A percentile compares a stretch with the other conserved stretches of the same genome.
These are phyloP conservation scores for Sebastes wilsoni DNA, from an alignment of 2,797 vertebrate genomes.

Conservation along the genomic window DNA sequence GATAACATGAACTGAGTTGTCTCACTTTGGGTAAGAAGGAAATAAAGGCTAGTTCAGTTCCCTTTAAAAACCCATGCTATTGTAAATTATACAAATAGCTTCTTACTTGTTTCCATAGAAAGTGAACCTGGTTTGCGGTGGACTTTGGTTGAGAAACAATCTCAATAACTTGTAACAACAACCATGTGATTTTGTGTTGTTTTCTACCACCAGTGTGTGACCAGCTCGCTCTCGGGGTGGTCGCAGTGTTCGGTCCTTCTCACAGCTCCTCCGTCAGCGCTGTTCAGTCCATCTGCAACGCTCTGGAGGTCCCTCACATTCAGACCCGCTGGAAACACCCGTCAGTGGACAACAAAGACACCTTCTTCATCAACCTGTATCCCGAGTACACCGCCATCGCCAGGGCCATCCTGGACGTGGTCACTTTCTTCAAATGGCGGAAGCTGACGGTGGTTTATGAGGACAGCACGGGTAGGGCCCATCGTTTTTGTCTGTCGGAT, in stretches of 20 bases:
- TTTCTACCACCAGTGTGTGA: slow-evolving; percentile 88
- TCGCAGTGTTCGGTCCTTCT: slow-evolving; percentile 93
- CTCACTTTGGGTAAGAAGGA: neutral
- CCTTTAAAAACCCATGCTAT: neutral
- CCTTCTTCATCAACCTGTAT: slow-evolving; percentile 96
- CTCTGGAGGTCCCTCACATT: slow-evolving; percentile 96
- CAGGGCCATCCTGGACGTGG: slow-evolving; percentile 93
- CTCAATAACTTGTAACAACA: neutral
- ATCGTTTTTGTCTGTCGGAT: slow-evolving; percentile 14
- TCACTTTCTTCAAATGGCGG: slow-evolving; percentile 95
- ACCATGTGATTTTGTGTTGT: neutral
- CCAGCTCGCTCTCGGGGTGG: slow-evolving; percentile 95
- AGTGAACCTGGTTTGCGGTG: neutral
- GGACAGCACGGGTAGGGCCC: slow-evolving; percentile 88
- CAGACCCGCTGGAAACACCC: slow-evolving; percentile 98
- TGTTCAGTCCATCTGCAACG: slow-evolving; percentile 97
- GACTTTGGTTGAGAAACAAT: neutral
- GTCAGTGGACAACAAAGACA: slow-evolving; percentile 91
- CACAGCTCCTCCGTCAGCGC: slow-evolving; percentile 96
- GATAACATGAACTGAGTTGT: neutral
- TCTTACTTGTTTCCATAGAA: neutral
- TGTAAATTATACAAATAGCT: neutral
- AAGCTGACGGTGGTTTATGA: slow-evolving; percentile 94
- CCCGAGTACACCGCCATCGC: slow-evolving; percentile 95
- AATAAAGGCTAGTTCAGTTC: neutral